phyloP scores from a whole-genome alignment of 2,888 invertebrate genomes.

The Lycia hirtaria region DNA sequence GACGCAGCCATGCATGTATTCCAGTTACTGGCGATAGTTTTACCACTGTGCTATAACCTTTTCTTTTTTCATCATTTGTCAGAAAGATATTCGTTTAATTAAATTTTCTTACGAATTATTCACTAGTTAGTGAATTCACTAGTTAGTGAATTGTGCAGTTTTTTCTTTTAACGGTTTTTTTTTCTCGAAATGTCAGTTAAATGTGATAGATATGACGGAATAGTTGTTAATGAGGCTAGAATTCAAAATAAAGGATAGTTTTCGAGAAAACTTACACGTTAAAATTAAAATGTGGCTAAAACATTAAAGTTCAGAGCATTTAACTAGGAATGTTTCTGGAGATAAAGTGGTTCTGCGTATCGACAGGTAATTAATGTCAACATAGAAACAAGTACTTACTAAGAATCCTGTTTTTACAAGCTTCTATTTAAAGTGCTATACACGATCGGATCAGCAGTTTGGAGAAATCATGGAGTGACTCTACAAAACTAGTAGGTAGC shows the following conservation, averaged over 20 bases:
- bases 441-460: no score
- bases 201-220: conserved; percentile 15
- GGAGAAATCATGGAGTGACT: no score
- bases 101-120: conserved; percentile 11
- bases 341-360: neutral
- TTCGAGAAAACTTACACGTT: neutral
- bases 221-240: conserved; percentile 15
- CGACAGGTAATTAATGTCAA: neutral
- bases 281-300: neutral
- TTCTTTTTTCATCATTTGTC: neutral
- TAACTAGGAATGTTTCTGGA: neutral
- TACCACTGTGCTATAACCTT: neutral
- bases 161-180: conserved; percentile 5
- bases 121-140: neutral
- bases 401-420: neutral
- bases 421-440: neutral
- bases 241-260: conserved; percentile 1
- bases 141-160: neutral
- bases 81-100: neutral
- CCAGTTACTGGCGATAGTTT: neutral
- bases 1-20: neutral
- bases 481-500: no score
- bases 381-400: neutral
- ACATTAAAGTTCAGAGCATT: neutral
- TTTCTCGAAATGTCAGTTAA: neutral